Base-by-base conservation (phyloP, 1,140 invertebrate species). In the Eurosta solidaginis region DNA sequence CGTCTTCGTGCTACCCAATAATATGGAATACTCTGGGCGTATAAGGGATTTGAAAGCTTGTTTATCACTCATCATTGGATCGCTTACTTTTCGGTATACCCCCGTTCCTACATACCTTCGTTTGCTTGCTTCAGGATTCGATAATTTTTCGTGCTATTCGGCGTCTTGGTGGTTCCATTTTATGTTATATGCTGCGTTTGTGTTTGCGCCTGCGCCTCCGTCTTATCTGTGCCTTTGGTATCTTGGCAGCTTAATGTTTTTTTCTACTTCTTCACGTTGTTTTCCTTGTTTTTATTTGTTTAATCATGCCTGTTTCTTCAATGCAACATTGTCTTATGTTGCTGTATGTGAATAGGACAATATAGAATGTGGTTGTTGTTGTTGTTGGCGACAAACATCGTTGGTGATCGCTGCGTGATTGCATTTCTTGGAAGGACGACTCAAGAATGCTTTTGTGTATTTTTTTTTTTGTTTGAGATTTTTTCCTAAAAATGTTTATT, bases 341-440 rank as follows among this genome's bases (percentile, higher is more conserved):
- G 68, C 40, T n/a, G n/a, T n/a, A n/a, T n/a, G n/a, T n/a, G 45
- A 3, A 17, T 17, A 47, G 45, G 29, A 42, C 27, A 73, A 33
- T 25, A 10, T 20, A 20, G 7, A 29, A n/a, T 68, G 29, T 29
- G 29, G 25, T 47, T 75, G 36, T 14, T 76, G 22, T 76, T 44
- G 52, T 77, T 77, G 42, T 76, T 76, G 50, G 29, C 75, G 75
- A 36, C 49, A 77, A n/a, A 40, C 36, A 45, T 77, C 49, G 75
- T 77, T 68, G 59, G 59, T 40, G 33, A 76, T 52, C 49, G 49
- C 27, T 44, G 52, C 54, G 68, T 54, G 74, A 52, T 74, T 78
- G 78, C 74, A 78, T 78, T 78, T 78, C 78, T 78, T 76, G 78
- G 78, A 78, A 78, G 78, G 78, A 78, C 78, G 54, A 29, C 36